Conservation (phyloP, 2,888 invertebrate species). For the Apoderus coryli region DNA sequence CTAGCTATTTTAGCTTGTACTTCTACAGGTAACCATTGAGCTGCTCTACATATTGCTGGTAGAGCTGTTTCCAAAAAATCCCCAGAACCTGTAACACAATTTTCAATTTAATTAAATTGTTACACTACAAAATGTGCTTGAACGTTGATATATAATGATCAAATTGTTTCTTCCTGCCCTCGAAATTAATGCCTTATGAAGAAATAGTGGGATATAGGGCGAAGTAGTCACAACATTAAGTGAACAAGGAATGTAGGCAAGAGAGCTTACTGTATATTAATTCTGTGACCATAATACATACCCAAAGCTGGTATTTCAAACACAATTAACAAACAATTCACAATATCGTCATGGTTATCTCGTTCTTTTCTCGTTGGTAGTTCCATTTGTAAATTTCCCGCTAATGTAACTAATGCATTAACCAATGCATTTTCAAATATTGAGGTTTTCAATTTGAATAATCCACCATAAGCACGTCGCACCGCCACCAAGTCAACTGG, state of each 20-base stretch:
- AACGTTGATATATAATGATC: no score
- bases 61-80: slow-evolving; percentile 74
- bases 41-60: slow-evolving; percentile 64
- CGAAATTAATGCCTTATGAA: no score
- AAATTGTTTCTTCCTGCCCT: no score
- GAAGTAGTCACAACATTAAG: no score
- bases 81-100: slow-evolving; percentile 50
- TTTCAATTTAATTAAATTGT: no score
- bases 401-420: slow-evolving; percentile 57
- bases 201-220: no score
- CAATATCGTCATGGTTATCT: slow-evolving; percentile 37
- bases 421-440: slow-evolving; percentile 47
- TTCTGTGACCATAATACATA: no score
- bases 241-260: no score
- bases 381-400: slow-evolving; percentile 58
- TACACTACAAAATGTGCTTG: no score
- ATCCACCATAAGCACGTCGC: slow-evolving; percentile 46
- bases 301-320: slow-evolving; percentile 33
- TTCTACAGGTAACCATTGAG: slow-evolving; percentile 53
- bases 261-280: no score
- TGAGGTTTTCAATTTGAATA: slow-evolving; percentile 30
- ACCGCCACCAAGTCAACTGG: slow-evolving; percentile 59
- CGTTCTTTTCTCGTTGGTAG: slow-evolving; percentile 33
- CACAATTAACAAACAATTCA: slow-evolving; percentile 37
- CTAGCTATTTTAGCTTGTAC: slow-evolving; percentile 69